A percentile compares a stretch with the other conserved stretches of the same genome.
These are phyloP conservation scores for Helicoverpa armigera DNA, from an alignment of 1,140 invertebrate species.

Conservation along the genomic window DNA sequence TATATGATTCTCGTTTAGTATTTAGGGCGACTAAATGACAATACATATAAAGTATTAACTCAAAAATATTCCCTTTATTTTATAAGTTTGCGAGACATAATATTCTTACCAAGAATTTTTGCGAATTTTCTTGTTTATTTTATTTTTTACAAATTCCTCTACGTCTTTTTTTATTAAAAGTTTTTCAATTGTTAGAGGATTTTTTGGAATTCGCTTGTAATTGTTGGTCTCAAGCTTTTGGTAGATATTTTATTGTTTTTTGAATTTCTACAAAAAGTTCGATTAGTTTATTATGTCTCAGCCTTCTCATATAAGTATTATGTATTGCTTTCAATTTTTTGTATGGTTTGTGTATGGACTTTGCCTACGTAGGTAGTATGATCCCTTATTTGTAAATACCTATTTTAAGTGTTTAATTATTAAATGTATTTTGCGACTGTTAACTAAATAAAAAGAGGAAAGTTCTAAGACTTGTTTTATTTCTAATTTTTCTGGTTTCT, in stretches of 20 bases:
- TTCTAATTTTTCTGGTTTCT: conserved; percentile 33
- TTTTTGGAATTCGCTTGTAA: conserved; percentile 56
- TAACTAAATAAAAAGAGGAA: conserved; percentile 81
- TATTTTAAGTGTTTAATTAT: conserved; percentile 81
- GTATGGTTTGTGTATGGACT: conserved; percentile 83
- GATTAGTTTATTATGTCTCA: conserved; percentile 48
- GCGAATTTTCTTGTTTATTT: conserved; percentile 55
- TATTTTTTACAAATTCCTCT: conserved; percentile 59
- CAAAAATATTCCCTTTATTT: conserved; percentile 76
- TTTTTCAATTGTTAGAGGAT: conserved; percentile 58
- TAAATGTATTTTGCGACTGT: conserved; percentile 83
- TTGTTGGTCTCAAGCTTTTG: conserved; percentile 53
- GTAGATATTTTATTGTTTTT: conserved; percentile 41
- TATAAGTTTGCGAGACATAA: conserved; percentile 65
- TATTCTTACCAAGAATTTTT: conserved; percentile 57
- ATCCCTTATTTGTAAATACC: conserved; percentile 83
- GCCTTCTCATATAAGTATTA: conserved; percentile 62
- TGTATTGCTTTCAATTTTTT: conserved; percentile 77
- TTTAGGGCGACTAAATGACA: conserved; percentile 85
- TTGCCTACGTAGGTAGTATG: conserved; percentile 85
- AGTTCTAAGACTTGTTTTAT: conserved; percentile 63
- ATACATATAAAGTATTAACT: conserved; percentile 81
- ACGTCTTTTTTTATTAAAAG: conserved; percentile 74
- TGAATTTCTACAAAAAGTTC: conserved; percentile 24
- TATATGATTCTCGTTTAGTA: conserved; percentile 85